Evolutionary conservation across 2,797 vertebrate genomes (phyloP).

Genomic region (Oceanodroma leucorhoa): DNA sequence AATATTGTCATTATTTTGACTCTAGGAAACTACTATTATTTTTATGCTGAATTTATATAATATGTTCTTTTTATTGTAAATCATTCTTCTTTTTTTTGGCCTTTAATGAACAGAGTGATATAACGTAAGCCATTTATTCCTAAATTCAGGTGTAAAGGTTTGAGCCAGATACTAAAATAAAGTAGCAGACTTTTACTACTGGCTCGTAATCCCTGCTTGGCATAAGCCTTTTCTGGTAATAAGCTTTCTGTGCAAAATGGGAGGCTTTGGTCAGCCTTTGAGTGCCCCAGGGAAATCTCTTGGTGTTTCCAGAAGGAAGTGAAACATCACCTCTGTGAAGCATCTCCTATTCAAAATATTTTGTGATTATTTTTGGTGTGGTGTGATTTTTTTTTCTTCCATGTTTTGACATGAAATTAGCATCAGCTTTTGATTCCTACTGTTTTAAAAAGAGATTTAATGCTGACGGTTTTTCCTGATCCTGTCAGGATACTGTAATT

Average conservation of each 20-base stretch:
- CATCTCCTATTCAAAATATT: background rate
- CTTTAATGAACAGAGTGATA: background rate
- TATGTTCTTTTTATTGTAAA: background rate
- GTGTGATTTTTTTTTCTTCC: background rate
- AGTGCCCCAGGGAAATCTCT: background rate
- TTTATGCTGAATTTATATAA: background rate
- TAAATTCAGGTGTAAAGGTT: background rate
- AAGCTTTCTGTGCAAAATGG: background rate
- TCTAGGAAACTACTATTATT: background rate
- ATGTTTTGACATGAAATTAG: background rate
- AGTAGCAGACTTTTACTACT: background rate
- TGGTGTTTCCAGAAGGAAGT: background rate
- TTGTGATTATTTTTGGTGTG: background rate
- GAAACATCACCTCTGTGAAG: background rate
- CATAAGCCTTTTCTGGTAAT: background rate
- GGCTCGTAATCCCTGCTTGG: background rate
- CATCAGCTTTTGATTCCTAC: background rate
- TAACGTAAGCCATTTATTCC: background rate
- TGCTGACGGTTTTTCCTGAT: background rate
- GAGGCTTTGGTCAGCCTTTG: background rate
- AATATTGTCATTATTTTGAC: background rate
- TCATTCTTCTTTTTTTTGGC: fast-evolving
- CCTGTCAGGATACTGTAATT: background rate
- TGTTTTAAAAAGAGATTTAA: background rate
- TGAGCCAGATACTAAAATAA: background rate